These are phyloP conservation scores for Sander vitreus DNA, from an alignment of 2,113 vertebrate species.

Conservation along the genomic window DNA sequence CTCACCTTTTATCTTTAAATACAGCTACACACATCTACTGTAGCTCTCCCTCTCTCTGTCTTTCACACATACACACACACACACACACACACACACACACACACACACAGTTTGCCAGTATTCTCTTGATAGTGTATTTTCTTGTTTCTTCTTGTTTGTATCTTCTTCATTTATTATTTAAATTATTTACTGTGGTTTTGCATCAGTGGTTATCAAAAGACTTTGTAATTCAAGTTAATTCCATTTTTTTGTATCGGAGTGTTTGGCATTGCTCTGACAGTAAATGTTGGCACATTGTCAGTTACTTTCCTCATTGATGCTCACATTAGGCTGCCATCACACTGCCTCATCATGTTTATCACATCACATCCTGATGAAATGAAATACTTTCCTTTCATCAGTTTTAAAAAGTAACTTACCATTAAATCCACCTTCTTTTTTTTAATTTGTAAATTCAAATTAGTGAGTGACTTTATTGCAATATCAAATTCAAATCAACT, in stretches of 20 bases:
- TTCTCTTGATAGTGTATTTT: neutral
- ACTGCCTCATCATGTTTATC: neutral
- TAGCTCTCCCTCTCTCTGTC: neutral
- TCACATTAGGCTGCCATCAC: neutral
- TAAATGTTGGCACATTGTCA: neutral
- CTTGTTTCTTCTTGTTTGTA: too few relatives aligned
- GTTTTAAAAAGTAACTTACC: neutral
- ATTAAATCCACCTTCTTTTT: neutral
- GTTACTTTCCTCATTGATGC: neutral
- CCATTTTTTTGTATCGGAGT: neutral
- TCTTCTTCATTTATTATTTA: neutral
- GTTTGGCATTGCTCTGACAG: neutral
- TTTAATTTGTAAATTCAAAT: neutral
- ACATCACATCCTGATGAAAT: neutral
- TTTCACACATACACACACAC: constrained; percentile 11
- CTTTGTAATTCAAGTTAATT: too few relatives aligned
- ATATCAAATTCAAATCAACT: too few relatives aligned
- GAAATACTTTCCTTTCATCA: neutral
- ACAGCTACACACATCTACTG: constrained; percentile 2
- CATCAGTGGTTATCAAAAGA: neutral
- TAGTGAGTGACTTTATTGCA: neutral
- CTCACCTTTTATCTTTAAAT: constrained; percentile 67
- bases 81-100: constrained; percentile 4
- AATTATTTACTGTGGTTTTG: neutral
- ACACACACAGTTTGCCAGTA: neutral